Evolutionary conservation across 2,797 vertebrate species (phyloP).

Genomic region (Danionella dracula): DNA sequence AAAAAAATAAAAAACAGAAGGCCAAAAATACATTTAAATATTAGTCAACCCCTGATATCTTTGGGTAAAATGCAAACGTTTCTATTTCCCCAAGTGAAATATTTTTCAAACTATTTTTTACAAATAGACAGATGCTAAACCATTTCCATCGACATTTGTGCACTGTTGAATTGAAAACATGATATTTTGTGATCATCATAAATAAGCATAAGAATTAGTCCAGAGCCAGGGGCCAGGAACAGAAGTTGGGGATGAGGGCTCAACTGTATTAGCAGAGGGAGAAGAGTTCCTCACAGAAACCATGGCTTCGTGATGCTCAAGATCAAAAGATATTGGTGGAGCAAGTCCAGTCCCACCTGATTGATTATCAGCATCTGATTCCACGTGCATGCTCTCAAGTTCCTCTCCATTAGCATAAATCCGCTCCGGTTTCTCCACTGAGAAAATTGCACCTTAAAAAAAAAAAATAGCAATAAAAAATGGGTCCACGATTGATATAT

Average conservation of each 20-base stretch:
- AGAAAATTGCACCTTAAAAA: constrained; percentile 37
- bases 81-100: too few species aligned
- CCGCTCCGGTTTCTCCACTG: constrained; percentile 58
- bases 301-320: constrained; percentile 71
- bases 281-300: constrained; percentile 68
- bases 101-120: too few species aligned
- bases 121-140: too few species aligned
- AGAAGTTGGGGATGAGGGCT: constrained; percentile 75
- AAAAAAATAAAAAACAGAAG: too few species aligned
- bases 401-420: constrained; percentile 68
- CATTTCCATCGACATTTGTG: too few species aligned
- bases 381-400: constrained; percentile 78
- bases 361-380: constrained; percentile 69
- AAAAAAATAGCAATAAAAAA: background rate
- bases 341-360: constrained; percentile 83
- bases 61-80: too few species aligned
- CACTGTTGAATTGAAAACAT: too few species aligned
- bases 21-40: too few species aligned
- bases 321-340: constrained; percentile 69
- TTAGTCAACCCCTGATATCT: too few species aligned
- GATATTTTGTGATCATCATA: constrained; percentile 45
- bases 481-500: background rate
- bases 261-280: constrained; percentile 71
- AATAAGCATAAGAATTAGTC: constrained; percentile 78
- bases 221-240: constrained; percentile 78